Base-by-base conservation (phyloP, 2,888 invertebrate species). In the Lamellibrachia satsuma region DNA sequence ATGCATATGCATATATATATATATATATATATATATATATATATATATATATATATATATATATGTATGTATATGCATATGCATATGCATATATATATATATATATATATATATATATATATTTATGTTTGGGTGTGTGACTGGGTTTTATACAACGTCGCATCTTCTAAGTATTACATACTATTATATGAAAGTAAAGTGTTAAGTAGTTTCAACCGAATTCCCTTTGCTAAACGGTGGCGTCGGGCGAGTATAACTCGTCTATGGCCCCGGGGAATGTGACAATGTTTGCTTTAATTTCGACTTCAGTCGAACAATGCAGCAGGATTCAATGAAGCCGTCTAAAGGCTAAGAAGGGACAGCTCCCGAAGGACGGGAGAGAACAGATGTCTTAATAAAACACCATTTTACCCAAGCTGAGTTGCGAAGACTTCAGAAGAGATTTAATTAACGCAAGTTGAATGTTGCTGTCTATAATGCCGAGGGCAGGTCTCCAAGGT, bases 21-120 rank as follows among this genome's bases (percentile, higher is more conserved):
- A 27, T 7, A 90, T 11, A 90, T 11, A n/a, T 15, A n/a, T 7
- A 39, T 11, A 90, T 11, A 90, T 15, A 90, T 15, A 90, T 90
- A 51, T 90, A 51, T 27, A 27, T 51, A 51, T 39, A 90, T 51
- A 90, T 39, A 27, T 39, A 90, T 8, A 8, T 90, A 51, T 39
- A 15, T 51, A 55, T 55, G 55, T 55, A 8, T 55, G 55, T 55
- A 8, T 8, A 8, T 55, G 55, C 55, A 8, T 55, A 8, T 8
- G 55, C 15, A 90, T 90, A 90, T 90, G 15, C n/a, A 90, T 90
- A 90, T 90, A 90, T 90, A 90, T 90, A 90, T 90, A 90, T 90
- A 90, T 90, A 90, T 90, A 90, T 90, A 90, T 90, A 90, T 90
- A 90, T 90, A 90, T 90, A 90, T 90, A 90, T 90, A 90, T 90